Base-by-base conservation (phyloP, 2,113 vertebrate genomes). In the Geococcyx californianus region DNA sequence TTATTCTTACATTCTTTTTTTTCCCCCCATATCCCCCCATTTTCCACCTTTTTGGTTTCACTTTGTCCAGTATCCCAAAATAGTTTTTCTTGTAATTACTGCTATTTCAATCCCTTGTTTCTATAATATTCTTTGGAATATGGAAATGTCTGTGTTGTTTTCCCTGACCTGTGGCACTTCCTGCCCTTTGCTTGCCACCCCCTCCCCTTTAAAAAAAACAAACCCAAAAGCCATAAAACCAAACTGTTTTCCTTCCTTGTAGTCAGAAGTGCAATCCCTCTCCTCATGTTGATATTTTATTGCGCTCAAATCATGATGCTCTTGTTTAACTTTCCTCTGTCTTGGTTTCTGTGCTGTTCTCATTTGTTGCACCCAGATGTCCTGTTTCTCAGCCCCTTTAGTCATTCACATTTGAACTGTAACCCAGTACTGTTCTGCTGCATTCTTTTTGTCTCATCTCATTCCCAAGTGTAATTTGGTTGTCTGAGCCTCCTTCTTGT, bases 121-220 rank as follows among this genome's bases (percentile, higher is more conserved):
- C 25, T 63, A 2, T 67, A 17, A 1, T 88, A 80, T 49, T 69
- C 15, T 84, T 69, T 67, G 47, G 74, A 77, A 67, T 72, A 29
- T 8, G 38, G 38, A 84, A 55, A 67, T 44, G 15, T 15, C 31
- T 52, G 3, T n/a, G 16, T 84, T 79, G 51, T 52, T 69, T n/a
- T 93, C 25, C 13, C n/a, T 73, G n/a, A 17, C 11, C 42, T 58
- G 19, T 70, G 47, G 24, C 16, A 77, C 17, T 44, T 84, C 79
- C 25, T 84, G 13, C 31, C 47, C 26, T 52, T 90, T 85, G 49
- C 40, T 64, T 79, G 10, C 49, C 14, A 64, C 4, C 1, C 1
- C 11, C 5, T 9, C 3, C 13, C 2, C 7, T 10, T 59, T 5
- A 3, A 13, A 59, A 25, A 31, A 44, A n/a, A 47, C 26, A 1